A percentile compares a stretch with the other conserved stretches of the same genome.
Conservation (phyloP, 2,797 vertebrate species). For the Pipistrellus pygmaeus region DNA sequence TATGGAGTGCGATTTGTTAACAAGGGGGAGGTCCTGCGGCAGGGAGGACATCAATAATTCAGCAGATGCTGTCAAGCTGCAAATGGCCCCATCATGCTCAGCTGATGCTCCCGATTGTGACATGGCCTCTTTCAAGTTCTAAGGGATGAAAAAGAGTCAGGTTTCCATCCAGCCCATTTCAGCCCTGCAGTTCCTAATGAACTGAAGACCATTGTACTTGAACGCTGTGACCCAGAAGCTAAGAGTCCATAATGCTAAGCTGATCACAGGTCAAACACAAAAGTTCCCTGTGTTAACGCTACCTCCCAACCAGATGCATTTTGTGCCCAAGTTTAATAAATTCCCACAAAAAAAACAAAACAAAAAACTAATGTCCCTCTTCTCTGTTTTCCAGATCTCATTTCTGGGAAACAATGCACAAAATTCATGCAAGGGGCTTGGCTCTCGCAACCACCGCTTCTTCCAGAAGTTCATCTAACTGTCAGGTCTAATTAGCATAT, state of each 20-base stretch:
- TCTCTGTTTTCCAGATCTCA: neutral
- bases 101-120: conserved; percentile 43
- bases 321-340: neutral
- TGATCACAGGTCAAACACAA: neutral
- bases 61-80: conserved; percentile 75
- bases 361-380: neutral
- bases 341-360: too few relatives aligned
- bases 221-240: neutral
- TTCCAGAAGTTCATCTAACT: too few relatives aligned
- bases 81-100: conserved; percentile 63
- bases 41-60: conserved; percentile 77
- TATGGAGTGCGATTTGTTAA: conserved; percentile 66
- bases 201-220: neutral
- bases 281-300: neutral
- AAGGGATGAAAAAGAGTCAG: neutral
- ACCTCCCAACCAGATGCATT: neutral
- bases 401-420: too few relatives aligned
- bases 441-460: too few relatives aligned
- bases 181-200: neutral
- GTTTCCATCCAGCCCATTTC: neutral
- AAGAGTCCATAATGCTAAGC: neutral
- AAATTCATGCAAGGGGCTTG: too few relatives aligned
- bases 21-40: conserved; percentile 6
- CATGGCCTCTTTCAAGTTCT: conserved; percentile 39
- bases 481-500: too few relatives aligned